A percentile compares a stretch with the other conserved stretches of the same genome.
phyloP scores from a whole-genome alignment of 2,797 vertebrate genomes.

The Hyperoplus immaculatus region DNA sequence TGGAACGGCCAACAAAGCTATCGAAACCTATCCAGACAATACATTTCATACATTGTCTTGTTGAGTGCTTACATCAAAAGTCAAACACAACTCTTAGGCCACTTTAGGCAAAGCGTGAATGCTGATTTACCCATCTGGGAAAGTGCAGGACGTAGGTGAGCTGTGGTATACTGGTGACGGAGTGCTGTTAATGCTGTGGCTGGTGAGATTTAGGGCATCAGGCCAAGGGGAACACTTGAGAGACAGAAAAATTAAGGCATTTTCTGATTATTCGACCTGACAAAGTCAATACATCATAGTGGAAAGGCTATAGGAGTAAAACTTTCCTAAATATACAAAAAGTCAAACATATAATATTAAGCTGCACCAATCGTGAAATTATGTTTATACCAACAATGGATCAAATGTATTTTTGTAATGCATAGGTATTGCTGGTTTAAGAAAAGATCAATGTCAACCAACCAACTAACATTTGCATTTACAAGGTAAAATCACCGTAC shows the following conservation, averaged over 20 bases:
- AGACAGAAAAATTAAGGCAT: neutral
- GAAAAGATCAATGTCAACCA: too few species aligned
- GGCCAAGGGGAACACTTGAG: conserved; percentile 95
- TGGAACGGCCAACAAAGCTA: neutral
- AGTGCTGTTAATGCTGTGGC: conserved; percentile 79
- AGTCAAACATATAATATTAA: neutral
- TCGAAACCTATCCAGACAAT: too few species aligned
- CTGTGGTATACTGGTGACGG: conserved; percentile 92
- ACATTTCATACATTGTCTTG: neutral
- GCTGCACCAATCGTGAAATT: neutral
- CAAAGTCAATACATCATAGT: neutral
- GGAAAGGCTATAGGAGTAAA: neutral
- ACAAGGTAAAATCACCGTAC: neutral
- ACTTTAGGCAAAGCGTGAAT: neutral
- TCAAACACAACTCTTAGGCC: neutral
- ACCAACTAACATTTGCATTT: neutral
- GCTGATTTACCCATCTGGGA: conserved; percentile 89
- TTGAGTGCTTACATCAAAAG: neutral
- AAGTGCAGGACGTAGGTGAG: conserved; percentile 89
- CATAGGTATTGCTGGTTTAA: neutral
- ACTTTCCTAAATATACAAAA: neutral
- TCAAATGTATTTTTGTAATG: neutral
- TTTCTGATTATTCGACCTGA: neutral
- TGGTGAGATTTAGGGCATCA: conserved; percentile 88
- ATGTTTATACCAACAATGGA: neutral